Evolutionary conservation across 2,888 invertebrate genomes (phyloP).

Genomic region (Halictus quadricinctus): DNA sequence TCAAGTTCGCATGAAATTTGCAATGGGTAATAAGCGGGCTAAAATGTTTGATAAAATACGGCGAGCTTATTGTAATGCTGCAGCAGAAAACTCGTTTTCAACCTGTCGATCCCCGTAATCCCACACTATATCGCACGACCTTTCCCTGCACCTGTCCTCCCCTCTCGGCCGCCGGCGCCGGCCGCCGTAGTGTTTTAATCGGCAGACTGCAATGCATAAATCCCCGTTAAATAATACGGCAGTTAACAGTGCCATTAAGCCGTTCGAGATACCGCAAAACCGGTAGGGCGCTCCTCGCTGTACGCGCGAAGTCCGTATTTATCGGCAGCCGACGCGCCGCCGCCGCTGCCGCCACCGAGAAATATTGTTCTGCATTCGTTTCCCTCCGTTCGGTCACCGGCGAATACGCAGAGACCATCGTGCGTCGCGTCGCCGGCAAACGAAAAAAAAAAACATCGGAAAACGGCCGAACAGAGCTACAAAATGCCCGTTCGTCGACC

Average conservation of each 20-base stretch:
- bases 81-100: conserved; percentile 10
- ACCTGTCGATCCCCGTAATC: conserved; percentile 26
- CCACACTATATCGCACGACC: conserved; percentile 35
- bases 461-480: conserved; percentile 28
- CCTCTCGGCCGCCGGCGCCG: conserved; percentile 30
- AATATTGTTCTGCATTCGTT: conserved; percentile 67
- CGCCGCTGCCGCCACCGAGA: conserved; percentile 54
- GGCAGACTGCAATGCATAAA: conserved; percentile 75
- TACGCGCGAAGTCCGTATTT: conserved; percentile 73
- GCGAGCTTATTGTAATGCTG: neutral
- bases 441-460: conserved; percentile 16
- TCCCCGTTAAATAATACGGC: conserved; percentile 77
- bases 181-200: conserved; percentile 73
- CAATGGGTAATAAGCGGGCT: neutral
- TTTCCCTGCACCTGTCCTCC: conserved; percentile 30
- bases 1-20: neutral
- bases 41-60: neutral
- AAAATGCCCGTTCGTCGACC: conserved; percentile 37
- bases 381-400: conserved; percentile 50
- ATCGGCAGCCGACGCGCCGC: conserved; percentile 68
- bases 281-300: conserved; percentile 63
- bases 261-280: conserved; percentile 75
- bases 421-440: too few relatives aligned
- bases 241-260: conserved; percentile 77
- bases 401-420: conserved; percentile 29